Evolutionary conservation across 2,888 invertebrate species (phyloP).

Genomic region (Dicranocentrus wangi): DNA sequence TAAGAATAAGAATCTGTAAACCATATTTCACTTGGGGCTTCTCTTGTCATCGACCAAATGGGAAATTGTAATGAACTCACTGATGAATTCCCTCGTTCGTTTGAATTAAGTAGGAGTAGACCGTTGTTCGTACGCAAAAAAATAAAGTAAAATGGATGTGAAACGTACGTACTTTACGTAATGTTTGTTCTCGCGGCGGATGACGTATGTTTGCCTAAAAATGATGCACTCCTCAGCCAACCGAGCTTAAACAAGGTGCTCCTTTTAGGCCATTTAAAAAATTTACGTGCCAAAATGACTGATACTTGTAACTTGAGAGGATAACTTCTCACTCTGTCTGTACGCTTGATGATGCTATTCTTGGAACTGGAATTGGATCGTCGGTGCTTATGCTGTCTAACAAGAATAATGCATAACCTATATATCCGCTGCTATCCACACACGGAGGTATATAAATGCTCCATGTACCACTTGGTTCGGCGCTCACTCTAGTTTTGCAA

Average conservation of each 20-base stretch:
- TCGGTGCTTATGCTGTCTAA: slow-evolving; percentile 6
- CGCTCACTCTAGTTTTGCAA: too few species aligned
- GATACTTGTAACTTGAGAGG: neutral
- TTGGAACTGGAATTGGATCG: slow-evolving; percentile 12
- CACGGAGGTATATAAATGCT: slow-evolving; percentile 8
- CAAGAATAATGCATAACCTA: slow-evolving; percentile 15
- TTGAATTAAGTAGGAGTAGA: too few species aligned
- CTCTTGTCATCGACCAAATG: too few species aligned
- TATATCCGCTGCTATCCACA: neutral
- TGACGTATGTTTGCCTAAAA: slow-evolving; percentile 2
- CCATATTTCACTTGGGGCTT: too few species aligned
- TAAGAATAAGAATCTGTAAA: too few species aligned
- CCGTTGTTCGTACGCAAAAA: too few species aligned
- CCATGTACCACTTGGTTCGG: too few species aligned
- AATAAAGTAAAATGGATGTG: too few species aligned
- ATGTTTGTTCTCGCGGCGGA: neutral
- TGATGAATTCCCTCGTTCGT: too few species aligned
- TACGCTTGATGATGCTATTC: slow-evolving; percentile 13
- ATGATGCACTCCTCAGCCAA: slow-evolving; percentile 13
- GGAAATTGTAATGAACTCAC: too few species aligned
- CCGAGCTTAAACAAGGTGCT: neutral
- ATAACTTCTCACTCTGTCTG: neutral
- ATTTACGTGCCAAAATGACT: neutral
- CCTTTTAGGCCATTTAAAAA: slow-evolving; percentile 8
- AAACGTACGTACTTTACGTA: too few species aligned